Percentiles rank a stretch among this genome's conserved stretches.
These are phyloP conservation scores for Nephila pilipes DNA, from an alignment of 1,140 invertebrate genomes.

Conservation along the genomic window DNA sequence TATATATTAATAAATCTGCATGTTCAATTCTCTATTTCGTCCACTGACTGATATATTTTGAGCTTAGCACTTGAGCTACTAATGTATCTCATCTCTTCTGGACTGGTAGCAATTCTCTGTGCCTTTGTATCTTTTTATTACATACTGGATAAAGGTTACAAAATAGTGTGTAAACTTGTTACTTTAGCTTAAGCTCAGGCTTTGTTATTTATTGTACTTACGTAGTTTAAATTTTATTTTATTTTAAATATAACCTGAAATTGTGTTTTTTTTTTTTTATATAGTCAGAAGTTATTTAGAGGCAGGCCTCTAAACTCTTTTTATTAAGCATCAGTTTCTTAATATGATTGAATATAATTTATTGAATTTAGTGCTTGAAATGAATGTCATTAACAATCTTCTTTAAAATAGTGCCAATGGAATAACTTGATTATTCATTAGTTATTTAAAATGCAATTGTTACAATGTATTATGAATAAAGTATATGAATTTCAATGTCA, in stretches of 20 bases:
- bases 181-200: slow-evolving; percentile 1
- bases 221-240: not conserved
- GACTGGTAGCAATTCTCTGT: not conserved
- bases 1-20: not conserved
- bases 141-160: not conserved
- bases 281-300: not conserved
- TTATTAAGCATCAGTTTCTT: too few species aligned
- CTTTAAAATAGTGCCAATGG: slow-evolving; percentile 14
- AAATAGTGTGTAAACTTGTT: not conserved
- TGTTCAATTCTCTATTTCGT: not conserved
- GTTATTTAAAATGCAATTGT: not conserved
- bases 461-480: not conserved
- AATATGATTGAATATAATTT: not conserved
- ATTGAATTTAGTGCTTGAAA: not conserved
- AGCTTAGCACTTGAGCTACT: not conserved
- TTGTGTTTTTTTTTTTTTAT: not conserved
- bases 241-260: not conserved
- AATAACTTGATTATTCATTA: not conserved
- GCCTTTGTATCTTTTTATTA: not conserved
- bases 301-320: slow-evolving; percentile 24
- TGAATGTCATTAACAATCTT: not conserved
- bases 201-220: slow-evolving; percentile 15
- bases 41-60: not conserved
- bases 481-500: not conserved
- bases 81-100: not conserved